phyloP scores from a whole-genome alignment of 2,888 invertebrate genomes.

The Rotaria macrura region DNA sequence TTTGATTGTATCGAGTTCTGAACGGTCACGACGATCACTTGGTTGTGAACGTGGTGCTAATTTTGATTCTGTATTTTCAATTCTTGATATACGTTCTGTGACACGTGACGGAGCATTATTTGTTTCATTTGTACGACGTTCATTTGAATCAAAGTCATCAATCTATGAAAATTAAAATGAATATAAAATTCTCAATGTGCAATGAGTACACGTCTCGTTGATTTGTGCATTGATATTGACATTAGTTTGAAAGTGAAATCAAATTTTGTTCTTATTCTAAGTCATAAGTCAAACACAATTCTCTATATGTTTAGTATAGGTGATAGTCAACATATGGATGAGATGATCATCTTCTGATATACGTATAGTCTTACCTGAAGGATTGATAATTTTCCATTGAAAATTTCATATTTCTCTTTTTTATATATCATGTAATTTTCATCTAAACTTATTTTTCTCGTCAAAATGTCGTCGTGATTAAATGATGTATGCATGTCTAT shows the following conservation, averaged over 20 bases:
- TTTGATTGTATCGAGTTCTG: background rate
- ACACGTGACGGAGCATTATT: background rate
- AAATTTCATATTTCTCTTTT: background rate
- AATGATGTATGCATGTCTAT: no score
- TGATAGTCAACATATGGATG: background rate
- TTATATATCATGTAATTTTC: no score
- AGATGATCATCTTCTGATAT: no score
- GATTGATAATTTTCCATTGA: background rate
- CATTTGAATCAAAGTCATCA: background rate
- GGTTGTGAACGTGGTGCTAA: background rate
- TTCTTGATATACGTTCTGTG: background rate
- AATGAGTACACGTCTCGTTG: no score
- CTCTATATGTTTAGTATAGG: background rate
- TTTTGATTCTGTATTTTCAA: background rate
- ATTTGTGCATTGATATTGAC: no score
- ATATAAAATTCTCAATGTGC: no score
- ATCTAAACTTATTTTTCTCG: no score
- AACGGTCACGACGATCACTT: background rate
- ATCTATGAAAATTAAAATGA: background rate
- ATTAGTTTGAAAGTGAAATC: no score
- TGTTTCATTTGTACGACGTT: background rate
- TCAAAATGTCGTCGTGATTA: background rate
- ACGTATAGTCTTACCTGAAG: background rate
- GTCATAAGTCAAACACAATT: no score
- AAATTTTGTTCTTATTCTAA: no score